Evolutionary conservation across 2,797 vertebrate species (phyloP), one percentile per base, ranked within the genome.

Genomic region (Lutjanus argentimaculatus): DNA sequence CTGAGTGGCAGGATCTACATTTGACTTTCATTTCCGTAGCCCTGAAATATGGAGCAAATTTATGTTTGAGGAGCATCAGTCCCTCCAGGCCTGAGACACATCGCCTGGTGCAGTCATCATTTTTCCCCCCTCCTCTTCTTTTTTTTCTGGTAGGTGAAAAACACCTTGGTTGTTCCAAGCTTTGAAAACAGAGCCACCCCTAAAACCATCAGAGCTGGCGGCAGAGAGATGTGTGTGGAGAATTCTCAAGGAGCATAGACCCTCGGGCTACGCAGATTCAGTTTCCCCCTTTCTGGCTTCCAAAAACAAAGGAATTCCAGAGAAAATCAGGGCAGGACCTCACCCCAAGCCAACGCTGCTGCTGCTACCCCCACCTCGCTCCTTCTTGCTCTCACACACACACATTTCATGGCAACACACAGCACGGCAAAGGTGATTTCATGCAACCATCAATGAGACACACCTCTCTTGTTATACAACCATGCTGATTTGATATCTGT

Each of bases 241-340:
- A 94, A 94, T 92, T 93, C 91, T 93, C 90, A 83, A 92, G 93
- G 83, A 95, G 91, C 79, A 81, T 67, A 88, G 90, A 90, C 90
- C 95, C 94, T 89, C 59, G 53, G 95, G 95, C 94, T 90, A 92
- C 72, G 21, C 90, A 90, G 93, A 94, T 95, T 95, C 88, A 91
- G 94, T 95, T 94, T 91, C 95, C 91, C 92, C 88, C 89, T 81
- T 93, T 92, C 92, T 91, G 85, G 85, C 86, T 95, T 93, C 89
- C 89, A 94, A 95, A 95, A 93, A 94, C 93, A 94, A 95, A 96
- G 93, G 93, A 95, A 96, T 96, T 95, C 94, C 93, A 91, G 91
- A 93, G 94, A 95, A 96, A 96, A 94, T 92, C 92, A 93, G 93
- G 93, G 89, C 92, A 94, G 92, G 92, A 94, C 92, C 92, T 93